Conservation (phyloP, 2,797 vertebrate species). For the Pteropus rufus region DNA sequence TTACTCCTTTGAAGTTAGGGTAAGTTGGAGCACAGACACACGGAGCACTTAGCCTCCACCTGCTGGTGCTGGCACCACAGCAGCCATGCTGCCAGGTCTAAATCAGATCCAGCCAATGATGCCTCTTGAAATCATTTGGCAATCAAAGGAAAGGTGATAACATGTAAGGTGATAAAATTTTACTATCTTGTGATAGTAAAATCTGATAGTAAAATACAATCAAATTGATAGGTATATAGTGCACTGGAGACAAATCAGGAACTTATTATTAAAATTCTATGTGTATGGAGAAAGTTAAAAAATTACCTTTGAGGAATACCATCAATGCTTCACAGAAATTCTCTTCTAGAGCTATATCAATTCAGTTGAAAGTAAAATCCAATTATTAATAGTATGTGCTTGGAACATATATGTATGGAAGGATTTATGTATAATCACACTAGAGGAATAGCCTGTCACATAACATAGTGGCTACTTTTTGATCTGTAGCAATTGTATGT, state of each 20-base stretch:
- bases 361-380: background rate
- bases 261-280: background rate
- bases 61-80: slow-evolving; percentile 8
- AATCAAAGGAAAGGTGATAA: background rate
- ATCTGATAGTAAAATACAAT: background rate
- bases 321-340: background rate
- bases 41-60: background rate
- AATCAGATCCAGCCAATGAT: background rate
- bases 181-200: background rate
- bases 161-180: background rate
- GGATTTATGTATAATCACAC: background rate
- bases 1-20: background rate
- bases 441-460: background rate
- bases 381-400: background rate
- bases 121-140: background rate
- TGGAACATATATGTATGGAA: background rate
- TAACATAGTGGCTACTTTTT: background rate
- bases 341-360: background rate
- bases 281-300: background rate
- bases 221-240: background rate
- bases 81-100: background rate
- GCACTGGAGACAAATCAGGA: background rate
- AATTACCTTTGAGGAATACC: background rate
- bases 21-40: background rate
- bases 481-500: background rate